Evolutionary conservation across 2,113 vertebrate species (phyloP).

Genomic region (Sebastes fasciatus): DNA sequence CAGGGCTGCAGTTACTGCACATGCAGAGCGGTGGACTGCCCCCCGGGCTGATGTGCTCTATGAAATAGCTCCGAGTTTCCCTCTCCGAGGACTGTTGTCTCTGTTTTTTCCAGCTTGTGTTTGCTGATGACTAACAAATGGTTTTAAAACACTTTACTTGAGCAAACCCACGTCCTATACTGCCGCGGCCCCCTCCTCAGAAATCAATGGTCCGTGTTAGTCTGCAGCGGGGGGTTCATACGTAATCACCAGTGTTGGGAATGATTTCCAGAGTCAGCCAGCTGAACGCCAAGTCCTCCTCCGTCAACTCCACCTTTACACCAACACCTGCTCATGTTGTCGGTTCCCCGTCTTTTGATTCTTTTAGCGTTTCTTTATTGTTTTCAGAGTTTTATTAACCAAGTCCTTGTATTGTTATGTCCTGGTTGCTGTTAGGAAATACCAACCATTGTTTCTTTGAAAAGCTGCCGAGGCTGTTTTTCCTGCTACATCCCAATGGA

Average conservation of each 20-base stretch:
- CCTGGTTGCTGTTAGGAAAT: not conserved
- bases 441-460: slow-evolving; percentile 40
- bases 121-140: slow-evolving; percentile 67
- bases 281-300: slow-evolving; percentile 23
- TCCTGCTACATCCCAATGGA: slow-evolving; percentile 25
- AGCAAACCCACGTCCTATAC: slow-evolving; percentile 37
- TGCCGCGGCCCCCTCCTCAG: slow-evolving; percentile 1
- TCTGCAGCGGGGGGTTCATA: slow-evolving; percentile 43
- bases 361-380: not conserved
- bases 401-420: not conserved
- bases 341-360: not conserved
- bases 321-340: not conserved
- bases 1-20: slow-evolving; percentile 21
- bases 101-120: slow-evolving; percentile 24
- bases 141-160: slow-evolving; percentile 64
- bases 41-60: slow-evolving; percentile 42
- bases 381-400: not conserved
- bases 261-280: slow-evolving; percentile 36
- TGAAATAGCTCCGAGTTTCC: slow-evolving; percentile 35
- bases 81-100: slow-evolving; percentile 34
- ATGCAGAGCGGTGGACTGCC: slow-evolving; percentile 9
- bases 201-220: slow-evolving; percentile 57
- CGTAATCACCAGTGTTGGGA: slow-evolving; percentile 28
- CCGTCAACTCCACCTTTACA: slow-evolving; percentile 22
- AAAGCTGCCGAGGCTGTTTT: slow-evolving; percentile 8